phyloP scores from a whole-genome alignment of 1,140 invertebrate species.

The Trichogramma pretiosum region DNA sequence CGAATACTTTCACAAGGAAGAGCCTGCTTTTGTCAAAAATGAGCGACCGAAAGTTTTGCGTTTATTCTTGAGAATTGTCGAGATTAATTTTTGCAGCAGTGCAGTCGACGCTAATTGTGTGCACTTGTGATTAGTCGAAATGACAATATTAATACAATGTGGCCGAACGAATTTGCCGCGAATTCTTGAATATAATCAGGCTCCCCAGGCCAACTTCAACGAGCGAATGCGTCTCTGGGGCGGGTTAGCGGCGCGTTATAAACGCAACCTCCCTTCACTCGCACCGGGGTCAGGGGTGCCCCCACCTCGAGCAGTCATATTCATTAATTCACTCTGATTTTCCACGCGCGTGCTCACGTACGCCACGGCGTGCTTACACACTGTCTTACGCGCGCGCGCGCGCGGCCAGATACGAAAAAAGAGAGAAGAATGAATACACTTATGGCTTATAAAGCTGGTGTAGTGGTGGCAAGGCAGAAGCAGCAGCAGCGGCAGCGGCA shows the following conservation, averaged over 20 bases:
- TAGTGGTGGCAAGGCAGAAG: background rate
- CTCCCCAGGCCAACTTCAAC: slow-evolving; percentile 32
- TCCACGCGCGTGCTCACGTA: background rate
- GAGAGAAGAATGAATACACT: no score
- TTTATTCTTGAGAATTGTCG: no score
- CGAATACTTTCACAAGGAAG: no score
- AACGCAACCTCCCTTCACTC: slow-evolving; percentile 46
- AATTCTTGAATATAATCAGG: slow-evolving; percentile 25
- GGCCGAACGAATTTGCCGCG: no score
- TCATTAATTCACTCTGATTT: background rate
- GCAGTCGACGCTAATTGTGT: background rate
- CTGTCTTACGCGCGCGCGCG: background rate
- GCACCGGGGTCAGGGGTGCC: slow-evolving; percentile 43
- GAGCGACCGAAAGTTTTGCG: no score
- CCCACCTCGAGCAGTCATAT: slow-evolving; percentile 36
- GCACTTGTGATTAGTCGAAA: no score
- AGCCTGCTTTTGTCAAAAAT: background rate
- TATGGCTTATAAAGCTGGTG: background rate
- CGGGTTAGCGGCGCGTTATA: slow-evolving; percentile 43
- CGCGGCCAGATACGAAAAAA: no score
- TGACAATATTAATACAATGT: no score
- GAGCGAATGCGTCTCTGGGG: slow-evolving; percentile 45
- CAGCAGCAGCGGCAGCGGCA: no score
- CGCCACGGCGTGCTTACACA: background rate
- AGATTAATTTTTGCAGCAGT: no score